Percentiles rank a stretch among this genome's conserved stretches.
Conservation (phyloP, 1,140 invertebrate genomes). For the Bombus sylvicola region DNA sequence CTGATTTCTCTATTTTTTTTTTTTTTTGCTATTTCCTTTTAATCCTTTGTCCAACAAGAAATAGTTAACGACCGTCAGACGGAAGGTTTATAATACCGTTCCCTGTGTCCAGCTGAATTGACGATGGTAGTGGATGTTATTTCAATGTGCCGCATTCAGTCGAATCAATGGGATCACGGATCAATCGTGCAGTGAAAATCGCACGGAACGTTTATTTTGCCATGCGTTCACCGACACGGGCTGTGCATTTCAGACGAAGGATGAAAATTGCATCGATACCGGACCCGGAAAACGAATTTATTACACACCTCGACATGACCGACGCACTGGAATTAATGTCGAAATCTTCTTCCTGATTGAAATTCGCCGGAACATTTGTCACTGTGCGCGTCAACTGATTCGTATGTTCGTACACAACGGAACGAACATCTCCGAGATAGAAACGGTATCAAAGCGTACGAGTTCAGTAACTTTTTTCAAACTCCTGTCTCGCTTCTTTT, state of each 20-base stretch:
- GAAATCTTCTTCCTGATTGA: neutral
- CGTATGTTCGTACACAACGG: neutral
- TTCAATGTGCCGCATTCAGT: constrained; percentile 58
- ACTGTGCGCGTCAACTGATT: neutral
- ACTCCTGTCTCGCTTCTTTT: neutral
- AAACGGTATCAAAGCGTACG: neutral
- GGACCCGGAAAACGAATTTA: constrained; percentile 14
- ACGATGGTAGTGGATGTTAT: constrained; percentile 25
- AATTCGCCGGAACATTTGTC: neutral
- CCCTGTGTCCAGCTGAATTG: neutral
- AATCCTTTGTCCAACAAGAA: neutral
- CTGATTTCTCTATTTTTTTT: neutral
- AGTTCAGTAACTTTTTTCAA: constrained; percentile 4
- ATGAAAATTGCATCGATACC: constrained; percentile 6
- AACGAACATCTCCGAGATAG: neutral
- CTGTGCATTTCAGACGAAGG: neutral
- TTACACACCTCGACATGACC: neutral
- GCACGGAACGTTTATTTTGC: constrained; percentile 31
- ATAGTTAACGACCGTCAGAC: neutral
- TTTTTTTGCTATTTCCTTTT: neutral
- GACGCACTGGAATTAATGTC: constrained; percentile 12
- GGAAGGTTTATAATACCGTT: constrained; percentile 22
- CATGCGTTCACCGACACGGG: constrained; percentile 13
- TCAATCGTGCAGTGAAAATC: constrained; percentile 65
- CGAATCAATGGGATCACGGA: constrained; percentile 53